Conservation (phyloP, 92 coral and sea anemone species). For the Palythoa grandiflora region DNA sequence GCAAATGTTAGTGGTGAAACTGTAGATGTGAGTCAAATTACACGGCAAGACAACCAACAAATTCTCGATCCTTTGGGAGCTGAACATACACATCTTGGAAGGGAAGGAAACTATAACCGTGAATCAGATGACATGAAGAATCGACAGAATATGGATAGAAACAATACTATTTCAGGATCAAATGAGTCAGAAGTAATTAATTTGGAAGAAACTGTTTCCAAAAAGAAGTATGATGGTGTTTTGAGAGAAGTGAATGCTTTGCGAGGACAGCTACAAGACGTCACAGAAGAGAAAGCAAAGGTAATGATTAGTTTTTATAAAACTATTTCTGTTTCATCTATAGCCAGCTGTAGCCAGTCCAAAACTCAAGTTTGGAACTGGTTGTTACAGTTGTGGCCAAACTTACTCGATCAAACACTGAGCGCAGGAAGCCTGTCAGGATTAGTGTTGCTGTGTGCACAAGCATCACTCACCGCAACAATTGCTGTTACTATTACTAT, state of each 20-base stretch:
- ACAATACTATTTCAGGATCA: background rate
- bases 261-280: constrained; percentile 58
- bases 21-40: background rate
- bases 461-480: too few relatives aligned
- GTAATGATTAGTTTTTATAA: constrained; percentile 36
- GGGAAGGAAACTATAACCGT: background rate
- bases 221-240: constrained; percentile 53
- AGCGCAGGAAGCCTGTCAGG: background rate
- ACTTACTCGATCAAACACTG: too few relatives aligned
- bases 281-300: constrained; percentile 71
- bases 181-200: constrained; percentile 27
- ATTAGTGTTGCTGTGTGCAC: background rate
- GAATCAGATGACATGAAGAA: constrained; percentile 13
- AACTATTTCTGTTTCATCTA: background rate
- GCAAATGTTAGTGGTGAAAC: background rate
- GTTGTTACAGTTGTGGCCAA: background rate
- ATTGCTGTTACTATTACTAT: background rate
- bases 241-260: constrained; percentile 63
- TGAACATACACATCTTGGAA: background rate
- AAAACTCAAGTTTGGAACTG: background rate
- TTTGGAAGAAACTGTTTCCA: constrained; percentile 56
- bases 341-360: too few relatives aligned
- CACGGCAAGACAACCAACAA: constrained; percentile 14
- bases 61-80: constrained; percentile 3
- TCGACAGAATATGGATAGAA: constrained; percentile 14